phyloP scores from a whole-genome alignment of 2,888 invertebrate species.

The Melitaea athalia region DNA sequence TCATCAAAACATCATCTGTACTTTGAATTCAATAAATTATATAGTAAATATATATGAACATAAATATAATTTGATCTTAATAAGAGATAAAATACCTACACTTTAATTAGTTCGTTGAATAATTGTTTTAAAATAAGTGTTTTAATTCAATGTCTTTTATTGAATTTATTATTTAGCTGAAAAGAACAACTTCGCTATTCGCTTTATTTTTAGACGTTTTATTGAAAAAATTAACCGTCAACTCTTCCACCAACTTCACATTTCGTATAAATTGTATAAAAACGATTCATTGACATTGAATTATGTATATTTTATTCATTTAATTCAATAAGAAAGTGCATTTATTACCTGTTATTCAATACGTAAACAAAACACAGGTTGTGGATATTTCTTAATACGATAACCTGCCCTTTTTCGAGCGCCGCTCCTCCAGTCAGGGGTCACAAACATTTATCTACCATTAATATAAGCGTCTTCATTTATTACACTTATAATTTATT shows the following conservation, averaged over 20 bases:
- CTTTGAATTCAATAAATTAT: too few species aligned
- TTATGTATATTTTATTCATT: constrained; percentile 21
- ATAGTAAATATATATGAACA: too few species aligned
- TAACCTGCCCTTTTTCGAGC: constrained; percentile 39
- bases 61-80: too few species aligned
- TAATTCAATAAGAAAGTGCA: constrained; percentile 33
- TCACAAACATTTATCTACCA: constrained; percentile 32
- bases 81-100: too few species aligned
- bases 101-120: too few species aligned
- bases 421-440: constrained; percentile 36
- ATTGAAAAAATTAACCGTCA: too few species aligned
- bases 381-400: constrained; percentile 39
- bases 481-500: constrained; percentile 14
- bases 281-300: constrained; percentile 27
- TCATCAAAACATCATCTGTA: too few species aligned
- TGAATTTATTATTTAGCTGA: too few species aligned
- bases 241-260: not conserved
- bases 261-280: not conserved
- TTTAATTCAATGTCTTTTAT: too few species aligned
- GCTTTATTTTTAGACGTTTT: too few species aligned
- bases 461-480: constrained; percentile 12
- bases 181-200: too few species aligned
- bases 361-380: constrained; percentile 36
- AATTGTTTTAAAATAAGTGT: too few species aligned
- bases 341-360: constrained; percentile 39